Evolutionary conservation across 2,797 vertebrate species (phyloP).

Genomic region (Catharus ustulatus): DNA sequence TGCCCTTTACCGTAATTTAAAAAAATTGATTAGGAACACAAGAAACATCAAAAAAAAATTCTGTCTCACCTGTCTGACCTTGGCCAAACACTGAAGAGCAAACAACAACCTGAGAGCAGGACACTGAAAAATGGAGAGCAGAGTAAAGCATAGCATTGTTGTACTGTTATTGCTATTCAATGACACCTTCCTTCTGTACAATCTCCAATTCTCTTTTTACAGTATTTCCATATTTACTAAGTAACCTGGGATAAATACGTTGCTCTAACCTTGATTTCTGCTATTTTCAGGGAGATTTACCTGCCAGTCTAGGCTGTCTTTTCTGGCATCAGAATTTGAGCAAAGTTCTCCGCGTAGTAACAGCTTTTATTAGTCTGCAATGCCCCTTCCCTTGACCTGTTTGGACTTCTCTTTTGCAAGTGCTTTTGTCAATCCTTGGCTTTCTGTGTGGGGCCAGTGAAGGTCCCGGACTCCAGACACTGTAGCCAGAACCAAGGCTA

Average conservation of each 20-base stretch:
- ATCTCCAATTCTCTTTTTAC: neutral
- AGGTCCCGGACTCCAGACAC: neutral
- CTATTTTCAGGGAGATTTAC: conserved; percentile 42
- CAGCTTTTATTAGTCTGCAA: conserved; percentile 8
- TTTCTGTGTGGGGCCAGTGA: neutral
- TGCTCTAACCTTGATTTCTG: neutral
- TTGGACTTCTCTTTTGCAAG: neutral
- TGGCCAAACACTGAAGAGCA: neutral
- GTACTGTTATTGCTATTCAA: neutral
- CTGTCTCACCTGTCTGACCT: neutral
- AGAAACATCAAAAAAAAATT: neutral
- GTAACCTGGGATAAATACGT: neutral
- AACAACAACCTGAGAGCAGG: neutral
- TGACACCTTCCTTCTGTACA: neutral
- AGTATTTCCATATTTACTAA: conserved; percentile 7
- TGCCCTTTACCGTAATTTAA: neutral
- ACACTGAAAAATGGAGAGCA: neutral
- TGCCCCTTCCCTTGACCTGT: conserved; percentile 14
- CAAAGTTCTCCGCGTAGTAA: neutral
- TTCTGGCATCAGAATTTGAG: conserved; percentile 20
- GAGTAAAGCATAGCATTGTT: neutral
- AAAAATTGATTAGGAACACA: neutral
- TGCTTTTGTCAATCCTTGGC: neutral
- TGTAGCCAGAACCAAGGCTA: neutral
- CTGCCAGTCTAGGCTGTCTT: neutral